Evolutionary conservation across 2,797 vertebrate genomes (phyloP), one percentile per base, ranked within the genome.

Genomic region (Eutrigla gurnardus): DNA sequence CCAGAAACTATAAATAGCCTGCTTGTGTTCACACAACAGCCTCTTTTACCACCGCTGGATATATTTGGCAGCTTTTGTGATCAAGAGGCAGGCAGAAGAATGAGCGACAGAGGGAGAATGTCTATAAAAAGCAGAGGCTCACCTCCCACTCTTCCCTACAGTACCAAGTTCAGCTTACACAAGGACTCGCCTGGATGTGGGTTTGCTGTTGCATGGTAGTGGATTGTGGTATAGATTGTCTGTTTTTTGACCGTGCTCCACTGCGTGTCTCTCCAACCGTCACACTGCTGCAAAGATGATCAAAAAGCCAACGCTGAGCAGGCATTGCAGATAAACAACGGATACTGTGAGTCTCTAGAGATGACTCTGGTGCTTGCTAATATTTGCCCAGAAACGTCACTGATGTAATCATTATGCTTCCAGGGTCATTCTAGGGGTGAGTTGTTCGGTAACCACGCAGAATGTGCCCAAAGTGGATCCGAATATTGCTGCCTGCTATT

Each of bases 51-150:
- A 93, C 89, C 85, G 47, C 87, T 93, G 93, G 88, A 91, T 93
- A 94, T 90, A 90, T 93, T 93, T 94, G 94, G 91, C 91, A 90
- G 86, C 85, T 85, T 89, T 83, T 86, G 89, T 88, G 92, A 93
- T 89, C 75, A 88, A 86, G 90, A 91, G 86, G 88, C 77, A 90
- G 79, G 86, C 86, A 71, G 79, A 76, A 87, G 83, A 91, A 90
- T 91, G 89, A 93, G 80, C 62, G 83, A 92, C 79, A 83, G 86
- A 87, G 85, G 66, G 80, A 88, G 83, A 76, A 75, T 60, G 75
- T 90, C 91, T 93, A 94, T 91, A 81, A 91, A 93, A 94, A 94
- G 91, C 88, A 83, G 63, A 72, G 81, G 70, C 85, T 93, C 82
- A 70, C 88, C 88, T 89, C 92, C 91, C 89, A 91, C 93, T 92